Evolutionary conservation across 1,140 invertebrate species (phyloP).

Genomic region (Polyergus mexicanus): DNA sequence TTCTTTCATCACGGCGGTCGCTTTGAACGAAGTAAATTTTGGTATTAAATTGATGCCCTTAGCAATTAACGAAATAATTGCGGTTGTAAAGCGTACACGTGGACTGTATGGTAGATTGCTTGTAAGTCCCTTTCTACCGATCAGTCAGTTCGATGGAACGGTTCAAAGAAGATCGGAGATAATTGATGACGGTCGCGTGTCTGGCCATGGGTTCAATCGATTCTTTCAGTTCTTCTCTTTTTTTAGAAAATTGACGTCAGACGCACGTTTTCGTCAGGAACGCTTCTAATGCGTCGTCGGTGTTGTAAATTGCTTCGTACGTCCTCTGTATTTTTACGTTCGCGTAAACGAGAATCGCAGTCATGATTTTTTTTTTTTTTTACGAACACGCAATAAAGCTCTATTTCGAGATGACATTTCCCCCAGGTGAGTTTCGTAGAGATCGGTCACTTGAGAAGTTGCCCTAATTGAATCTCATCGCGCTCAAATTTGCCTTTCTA

Average conservation of each 20-base stretch:
- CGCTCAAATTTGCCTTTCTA: background rate
- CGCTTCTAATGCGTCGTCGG: slow-evolving; percentile 15
- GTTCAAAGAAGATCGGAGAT: slow-evolving; percentile 36
- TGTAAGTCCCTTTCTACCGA: background rate
- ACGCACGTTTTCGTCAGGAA: slow-evolving; percentile 34
- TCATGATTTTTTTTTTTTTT: background rate
- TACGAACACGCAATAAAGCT: slow-evolving; percentile 28
- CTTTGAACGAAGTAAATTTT: background rate
- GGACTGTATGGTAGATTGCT: background rate
- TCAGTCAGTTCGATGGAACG: slow-evolving; percentile 16
- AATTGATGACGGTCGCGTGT: slow-evolving; percentile 35
- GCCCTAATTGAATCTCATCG: background rate
- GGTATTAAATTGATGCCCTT: background rate
- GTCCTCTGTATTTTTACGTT: slow-evolving; percentile 32
- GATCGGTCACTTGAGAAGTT: slow-evolving; percentile 17
- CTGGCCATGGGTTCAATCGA: slow-evolving; percentile 38
- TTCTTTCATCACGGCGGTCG: background rate
- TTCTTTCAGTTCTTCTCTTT: slow-evolving; percentile 26
- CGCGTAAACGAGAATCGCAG: background rate
- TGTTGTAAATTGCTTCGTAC: background rate
- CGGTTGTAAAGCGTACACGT: background rate
- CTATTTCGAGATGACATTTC: slow-evolving; percentile 46
- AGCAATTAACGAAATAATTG: slow-evolving; percentile 26
- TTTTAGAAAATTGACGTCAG: slow-evolving; percentile 70
- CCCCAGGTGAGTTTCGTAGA: background rate